phyloP scores from a whole-genome alignment of 2,888 invertebrate species.

The Eupithecia dodoneata region DNA sequence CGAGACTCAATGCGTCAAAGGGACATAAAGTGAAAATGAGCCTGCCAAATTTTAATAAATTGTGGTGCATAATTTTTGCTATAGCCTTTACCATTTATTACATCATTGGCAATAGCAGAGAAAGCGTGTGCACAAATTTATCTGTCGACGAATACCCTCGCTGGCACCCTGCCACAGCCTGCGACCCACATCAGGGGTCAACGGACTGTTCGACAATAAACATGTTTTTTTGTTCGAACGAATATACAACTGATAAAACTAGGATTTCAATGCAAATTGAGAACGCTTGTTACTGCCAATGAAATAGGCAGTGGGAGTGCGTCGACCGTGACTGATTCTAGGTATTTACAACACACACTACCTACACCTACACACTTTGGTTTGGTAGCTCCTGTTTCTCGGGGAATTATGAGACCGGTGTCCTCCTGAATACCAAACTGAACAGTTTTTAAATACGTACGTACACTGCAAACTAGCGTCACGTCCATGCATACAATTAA shows the following conservation, averaged over 20 bases:
- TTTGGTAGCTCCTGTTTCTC: no score
- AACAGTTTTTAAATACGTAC: no score
- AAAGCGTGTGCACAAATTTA: constrained; percentile 53
- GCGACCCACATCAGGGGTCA: constrained; percentile 58
- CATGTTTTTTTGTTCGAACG: constrained; percentile 61
- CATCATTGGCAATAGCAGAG: constrained; percentile 36
- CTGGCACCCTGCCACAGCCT: constrained; percentile 44
- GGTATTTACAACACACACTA: no score
- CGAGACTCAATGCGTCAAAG: not conserved
- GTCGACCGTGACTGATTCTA: not conserved
- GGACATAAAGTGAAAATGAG: not conserved
- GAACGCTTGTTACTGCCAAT: constrained; percentile 19
- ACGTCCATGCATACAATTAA: no score
- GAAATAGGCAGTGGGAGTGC: constrained; percentile 4
- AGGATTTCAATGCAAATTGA: constrained; percentile 31
- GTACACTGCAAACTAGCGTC: no score
- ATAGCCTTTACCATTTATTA: constrained; percentile 7
- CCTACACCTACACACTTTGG: no score
- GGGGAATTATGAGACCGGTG: no score
- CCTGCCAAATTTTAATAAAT: not conserved
- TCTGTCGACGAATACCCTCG: constrained; percentile 45
- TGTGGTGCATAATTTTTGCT: not conserved
- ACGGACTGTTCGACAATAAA: constrained; percentile 56
- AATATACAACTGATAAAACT: constrained; percentile 34
- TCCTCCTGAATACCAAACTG: no score